These are phyloP conservation scores for Lampropteryx suffumata DNA, from an alignment of 2,888 invertebrate species.

Conservation along the genomic window DNA sequence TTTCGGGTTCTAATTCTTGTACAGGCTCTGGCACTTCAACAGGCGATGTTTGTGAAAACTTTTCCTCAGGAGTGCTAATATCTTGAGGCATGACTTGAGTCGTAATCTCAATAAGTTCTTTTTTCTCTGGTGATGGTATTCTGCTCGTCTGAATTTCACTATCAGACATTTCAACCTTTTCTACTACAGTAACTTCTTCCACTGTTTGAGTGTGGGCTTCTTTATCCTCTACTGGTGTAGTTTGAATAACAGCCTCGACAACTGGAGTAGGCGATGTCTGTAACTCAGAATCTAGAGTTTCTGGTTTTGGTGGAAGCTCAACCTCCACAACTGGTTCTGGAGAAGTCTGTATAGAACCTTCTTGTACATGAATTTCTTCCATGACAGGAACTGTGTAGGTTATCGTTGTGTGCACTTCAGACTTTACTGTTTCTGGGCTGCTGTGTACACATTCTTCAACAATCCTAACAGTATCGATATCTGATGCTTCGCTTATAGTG, in stretches of 20 bases:
- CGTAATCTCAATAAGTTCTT: constrained; percentile 74
- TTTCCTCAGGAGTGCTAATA: constrained; percentile 65
- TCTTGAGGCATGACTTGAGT: constrained; percentile 79
- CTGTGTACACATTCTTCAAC: constrained; percentile 85
- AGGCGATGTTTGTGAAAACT: constrained; percentile 77
- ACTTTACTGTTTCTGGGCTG: constrained; percentile 69
- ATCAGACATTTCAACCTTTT: constrained; percentile 64
- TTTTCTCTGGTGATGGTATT: constrained; percentile 59
- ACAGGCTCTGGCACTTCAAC: constrained; percentile 44
- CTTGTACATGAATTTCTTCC: constrained; percentile 82
- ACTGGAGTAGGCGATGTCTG: constrained; percentile 81
- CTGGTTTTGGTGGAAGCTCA: constrained; percentile 49
- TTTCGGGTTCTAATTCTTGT: constrained; percentile 44
- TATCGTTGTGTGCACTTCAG: constrained; percentile 80
- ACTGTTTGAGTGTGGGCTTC: constrained; percentile 70
- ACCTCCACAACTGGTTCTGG: constrained; percentile 76
- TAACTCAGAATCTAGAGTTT: constrained; percentile 64
- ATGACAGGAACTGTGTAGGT: constrained; percentile 83
- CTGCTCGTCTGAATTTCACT: constrained; percentile 72
- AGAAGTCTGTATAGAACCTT: constrained; percentile 83
- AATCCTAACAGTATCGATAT: constrained; percentile 84
- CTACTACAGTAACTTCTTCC: constrained; percentile 59
- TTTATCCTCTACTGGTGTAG: constrained; percentile 77
- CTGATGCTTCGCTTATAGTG: constrained; percentile 82
- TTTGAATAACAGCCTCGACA: constrained; percentile 83